These are phyloP conservation scores for Lingula anatina DNA, from an alignment of 2,888 invertebrate species.

Conservation along the genomic window DNA sequence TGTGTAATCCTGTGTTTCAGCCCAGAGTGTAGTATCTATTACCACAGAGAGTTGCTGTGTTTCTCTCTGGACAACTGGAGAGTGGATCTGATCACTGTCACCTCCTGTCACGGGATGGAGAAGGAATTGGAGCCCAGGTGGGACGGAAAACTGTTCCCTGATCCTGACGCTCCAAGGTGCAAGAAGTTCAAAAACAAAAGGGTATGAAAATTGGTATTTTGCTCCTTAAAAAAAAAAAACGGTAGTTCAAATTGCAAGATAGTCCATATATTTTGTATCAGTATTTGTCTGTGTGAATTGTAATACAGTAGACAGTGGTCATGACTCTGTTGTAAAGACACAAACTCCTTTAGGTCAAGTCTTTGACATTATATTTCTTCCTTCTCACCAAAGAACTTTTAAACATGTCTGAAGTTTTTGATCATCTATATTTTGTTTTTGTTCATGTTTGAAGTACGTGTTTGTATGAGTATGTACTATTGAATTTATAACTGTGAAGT, in stretches of 20 bases:
- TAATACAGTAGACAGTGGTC: not conserved
- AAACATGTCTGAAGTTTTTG: too few relatives aligned
- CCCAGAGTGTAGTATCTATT: slow-evolving; percentile 62
- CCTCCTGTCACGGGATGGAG: slow-evolving; percentile 73
- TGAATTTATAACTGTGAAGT: too few relatives aligned
- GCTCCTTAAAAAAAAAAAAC: too few relatives aligned
- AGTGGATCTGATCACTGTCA: slow-evolving; percentile 77
- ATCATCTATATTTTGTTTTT: too few relatives aligned
- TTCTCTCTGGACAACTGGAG: slow-evolving; percentile 72
- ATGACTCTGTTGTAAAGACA: too few relatives aligned
- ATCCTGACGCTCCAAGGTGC: slow-evolving; percentile 63
- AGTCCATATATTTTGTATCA: not conserved
- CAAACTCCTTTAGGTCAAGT: too few relatives aligned
- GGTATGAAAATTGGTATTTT: slow-evolving; percentile 29
- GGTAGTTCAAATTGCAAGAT: not conserved
- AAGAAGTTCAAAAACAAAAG: slow-evolving; percentile 62
- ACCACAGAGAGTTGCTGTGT: slow-evolving; percentile 72
- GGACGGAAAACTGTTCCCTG: slow-evolving; percentile 60
- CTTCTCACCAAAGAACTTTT: too few relatives aligned
- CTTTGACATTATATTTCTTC: too few relatives aligned
- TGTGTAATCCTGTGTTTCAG: too few relatives aligned
- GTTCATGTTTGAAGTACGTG: too few relatives aligned
- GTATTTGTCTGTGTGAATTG: not conserved
- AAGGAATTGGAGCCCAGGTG: slow-evolving; percentile 67
- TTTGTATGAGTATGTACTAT: too few relatives aligned